phyloP scores from a whole-genome alignment of 2,113 vertebrate species.

The Chionis minor region DNA sequence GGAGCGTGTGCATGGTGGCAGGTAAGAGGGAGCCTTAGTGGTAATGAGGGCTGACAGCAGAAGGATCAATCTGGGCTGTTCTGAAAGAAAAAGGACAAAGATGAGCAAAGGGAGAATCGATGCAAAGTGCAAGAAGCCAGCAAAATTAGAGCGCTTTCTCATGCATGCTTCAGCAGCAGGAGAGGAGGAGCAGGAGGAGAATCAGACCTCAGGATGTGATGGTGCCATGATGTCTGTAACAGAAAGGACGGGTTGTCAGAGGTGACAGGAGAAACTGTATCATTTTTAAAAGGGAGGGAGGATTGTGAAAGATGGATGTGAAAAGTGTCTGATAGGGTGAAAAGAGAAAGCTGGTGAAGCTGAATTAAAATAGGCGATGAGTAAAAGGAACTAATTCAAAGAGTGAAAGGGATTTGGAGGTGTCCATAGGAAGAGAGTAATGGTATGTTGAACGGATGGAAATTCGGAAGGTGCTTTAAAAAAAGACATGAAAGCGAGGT shows the following conservation, averaged over 20 bases:
- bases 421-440: neutral
- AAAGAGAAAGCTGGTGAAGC: neutral
- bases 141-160: neutral
- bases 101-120: neutral
- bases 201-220: neutral
- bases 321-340: slow-evolving; percentile 13
- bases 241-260: slow-evolving; percentile 2
- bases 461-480: neutral
- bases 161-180: neutral
- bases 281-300: neutral
- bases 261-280: slow-evolving; percentile 2
- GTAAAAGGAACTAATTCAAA: neutral
- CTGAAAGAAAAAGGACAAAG: neutral
- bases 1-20: neutral
- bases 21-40: neutral
- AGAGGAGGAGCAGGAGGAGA: neutral
- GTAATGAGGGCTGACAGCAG: neutral
- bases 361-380: neutral
- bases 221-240: neutral
- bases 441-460: rapidly evolving
- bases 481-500: neutral
- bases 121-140: neutral
- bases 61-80: neutral
- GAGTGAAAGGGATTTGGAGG: neutral
- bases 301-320: neutral